Evolutionary conservation across 2,888 invertebrate genomes (phyloP).

Genomic region (Chesias legatella): DNA sequence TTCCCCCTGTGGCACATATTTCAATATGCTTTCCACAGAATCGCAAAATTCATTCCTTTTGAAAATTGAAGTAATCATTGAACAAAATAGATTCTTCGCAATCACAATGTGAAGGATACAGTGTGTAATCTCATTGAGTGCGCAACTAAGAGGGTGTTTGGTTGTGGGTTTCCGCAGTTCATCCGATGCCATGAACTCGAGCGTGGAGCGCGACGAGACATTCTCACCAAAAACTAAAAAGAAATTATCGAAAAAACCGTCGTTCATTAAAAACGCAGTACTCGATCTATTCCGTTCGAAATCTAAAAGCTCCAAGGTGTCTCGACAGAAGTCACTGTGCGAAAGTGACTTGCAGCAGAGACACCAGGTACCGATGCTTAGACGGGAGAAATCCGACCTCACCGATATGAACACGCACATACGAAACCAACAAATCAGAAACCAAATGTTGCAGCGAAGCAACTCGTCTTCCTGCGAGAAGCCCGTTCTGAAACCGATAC

Average conservation of each 20-base stretch:
- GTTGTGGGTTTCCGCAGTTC: conserved; percentile 80
- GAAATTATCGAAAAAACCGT: conserved; percentile 79
- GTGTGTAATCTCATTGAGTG: conserved; percentile 58
- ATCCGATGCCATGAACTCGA: conserved; percentile 75
- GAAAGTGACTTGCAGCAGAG: conserved; percentile 73
- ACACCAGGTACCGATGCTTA: conserved; percentile 58
- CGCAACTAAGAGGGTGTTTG: conserved; percentile 73
- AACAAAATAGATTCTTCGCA: conserved; percentile 56
- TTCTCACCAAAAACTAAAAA: conserved; percentile 80
- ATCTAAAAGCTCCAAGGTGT: conserved; percentile 73
- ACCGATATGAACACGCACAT: conserved; percentile 66
- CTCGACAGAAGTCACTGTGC: conserved; percentile 74
- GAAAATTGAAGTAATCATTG: conserved; percentile 53
- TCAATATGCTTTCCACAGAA: conserved; percentile 75
- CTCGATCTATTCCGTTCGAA: conserved; percentile 78
- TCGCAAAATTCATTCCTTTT: conserved; percentile 64
- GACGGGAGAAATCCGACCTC: conserved; percentile 73
- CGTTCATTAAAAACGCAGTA: conserved; percentile 78
- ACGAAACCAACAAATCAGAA: conserved; percentile 67
- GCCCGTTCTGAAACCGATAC: conserved; percentile 67
- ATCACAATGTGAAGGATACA: conserved; percentile 48
- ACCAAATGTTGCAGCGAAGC: conserved; percentile 73
- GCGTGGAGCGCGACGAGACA: conserved; percentile 74
- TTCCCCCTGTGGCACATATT: conserved; percentile 49
- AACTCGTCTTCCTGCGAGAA: conserved; percentile 76